A percentile compares a stretch with the other conserved stretches of the same genome.
Evolutionary conservation across 2,113 vertebrate genomes (phyloP).

Genomic region (Syngnathus floridae): DNA sequence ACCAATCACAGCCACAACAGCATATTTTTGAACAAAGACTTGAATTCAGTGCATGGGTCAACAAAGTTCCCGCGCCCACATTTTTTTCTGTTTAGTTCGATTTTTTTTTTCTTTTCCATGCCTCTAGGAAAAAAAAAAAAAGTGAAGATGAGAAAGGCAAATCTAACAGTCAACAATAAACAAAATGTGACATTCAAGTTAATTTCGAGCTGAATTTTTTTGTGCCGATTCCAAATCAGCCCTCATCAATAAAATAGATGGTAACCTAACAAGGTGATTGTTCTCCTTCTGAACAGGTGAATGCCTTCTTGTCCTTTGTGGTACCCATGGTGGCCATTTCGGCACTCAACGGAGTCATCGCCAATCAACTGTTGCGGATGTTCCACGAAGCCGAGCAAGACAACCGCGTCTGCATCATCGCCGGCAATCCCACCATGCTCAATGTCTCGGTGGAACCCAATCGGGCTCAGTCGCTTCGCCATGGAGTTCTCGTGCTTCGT

Average conservation of each 20-base stretch:
- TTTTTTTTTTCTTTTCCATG: too few species aligned
- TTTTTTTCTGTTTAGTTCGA: too few species aligned
- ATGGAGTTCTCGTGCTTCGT: conserved; percentile 90
- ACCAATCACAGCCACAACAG: too few species aligned
- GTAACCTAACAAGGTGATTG: background rate
- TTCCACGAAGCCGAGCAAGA: conserved; percentile 85
- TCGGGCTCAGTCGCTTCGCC: conserved; percentile 85
- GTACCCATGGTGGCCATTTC: conserved; percentile 90
- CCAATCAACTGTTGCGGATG: conserved; percentile 90
- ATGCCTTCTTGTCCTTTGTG: conserved; percentile 87
- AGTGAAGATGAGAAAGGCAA: too few species aligned
- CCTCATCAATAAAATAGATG: background rate
- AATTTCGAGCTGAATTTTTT: too few species aligned
- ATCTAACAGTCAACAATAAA: too few species aligned
- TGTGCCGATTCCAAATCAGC: too few species aligned
- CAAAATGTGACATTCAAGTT: too few species aligned
- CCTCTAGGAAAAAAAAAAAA: too few species aligned
- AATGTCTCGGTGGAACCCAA: conserved; percentile 84
- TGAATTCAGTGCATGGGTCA: too few species aligned
- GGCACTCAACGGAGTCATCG: conserved; percentile 85
- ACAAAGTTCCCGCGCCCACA: too few species aligned
- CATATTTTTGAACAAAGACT: too few species aligned
- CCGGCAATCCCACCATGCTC: conserved; percentile 78
- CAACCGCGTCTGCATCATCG: conserved; percentile 75
- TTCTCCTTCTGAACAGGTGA: conserved; percentile 69